These are phyloP conservation scores for Zaprionus kolodkinae DNA, from an alignment of 1,140 invertebrate species.

Conservation along the genomic window DNA sequence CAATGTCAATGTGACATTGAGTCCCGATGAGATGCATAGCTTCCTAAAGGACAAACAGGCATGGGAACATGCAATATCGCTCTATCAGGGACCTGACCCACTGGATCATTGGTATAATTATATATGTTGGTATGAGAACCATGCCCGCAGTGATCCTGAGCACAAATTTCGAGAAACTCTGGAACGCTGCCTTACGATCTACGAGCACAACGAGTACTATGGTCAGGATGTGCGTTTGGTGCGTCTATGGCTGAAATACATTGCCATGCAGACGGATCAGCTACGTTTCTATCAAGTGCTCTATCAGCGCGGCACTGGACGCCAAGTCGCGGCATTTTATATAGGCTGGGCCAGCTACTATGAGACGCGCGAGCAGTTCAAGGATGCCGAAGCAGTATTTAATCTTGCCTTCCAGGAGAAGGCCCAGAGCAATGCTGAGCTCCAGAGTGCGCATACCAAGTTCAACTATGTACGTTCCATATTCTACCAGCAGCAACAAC, in stretches of 20 bases:
- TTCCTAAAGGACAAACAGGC: conserved; percentile 84
- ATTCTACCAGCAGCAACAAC: conserved; percentile 81
- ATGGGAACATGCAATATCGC: conserved; percentile 92
- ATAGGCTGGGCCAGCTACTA: conserved; percentile 92
- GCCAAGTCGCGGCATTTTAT: conserved; percentile 90
- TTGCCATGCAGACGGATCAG: conserved; percentile 90
- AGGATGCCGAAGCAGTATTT: conserved; percentile 90
- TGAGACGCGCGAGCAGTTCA: conserved; percentile 90
- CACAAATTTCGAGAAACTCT: conserved; percentile 90
- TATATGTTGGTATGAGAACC: conserved; percentile 95
- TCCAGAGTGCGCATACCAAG: conserved; percentile 89
- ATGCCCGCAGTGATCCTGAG: conserved; percentile 93
- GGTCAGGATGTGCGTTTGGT: conserved; percentile 93
- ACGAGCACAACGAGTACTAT: conserved; percentile 92
- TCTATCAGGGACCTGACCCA: conserved; percentile 94
- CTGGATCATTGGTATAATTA: conserved; percentile 95
- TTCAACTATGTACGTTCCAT: conserved; percentile 87
- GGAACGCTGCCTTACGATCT: conserved; percentile 91
- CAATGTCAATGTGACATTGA: conserved; percentile 37
- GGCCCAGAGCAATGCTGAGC: conserved; percentile 90
- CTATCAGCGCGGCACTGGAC: conserved; percentile 89
- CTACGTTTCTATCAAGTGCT: conserved; percentile 91
- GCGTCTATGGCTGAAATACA: conserved; percentile 95
- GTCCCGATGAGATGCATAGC: conserved; percentile 74
- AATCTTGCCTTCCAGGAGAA: conserved; percentile 88